Base-by-base conservation (phyloP, 2,113 vertebrate genomes). In the Gymnorhina tibicen region DNA sequence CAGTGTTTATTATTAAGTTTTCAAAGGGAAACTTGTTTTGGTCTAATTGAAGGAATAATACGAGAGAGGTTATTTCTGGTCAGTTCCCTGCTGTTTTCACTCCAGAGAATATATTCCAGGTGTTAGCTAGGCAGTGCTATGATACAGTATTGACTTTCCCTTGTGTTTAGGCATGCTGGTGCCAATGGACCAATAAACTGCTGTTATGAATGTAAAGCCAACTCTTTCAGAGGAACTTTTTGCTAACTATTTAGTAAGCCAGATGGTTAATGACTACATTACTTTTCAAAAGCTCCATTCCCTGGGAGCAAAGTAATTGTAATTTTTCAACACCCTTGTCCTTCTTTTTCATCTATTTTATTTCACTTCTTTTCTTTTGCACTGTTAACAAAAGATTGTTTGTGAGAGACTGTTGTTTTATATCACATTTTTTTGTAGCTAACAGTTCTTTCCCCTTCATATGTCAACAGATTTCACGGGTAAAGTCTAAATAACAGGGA, bases 1-100 rank as follows among this genome's bases (percentile, higher is more conserved):
- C 98, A 98, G 98, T 98, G 98, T 98, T 98, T 98, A 98, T 98
- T 98, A 98, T 98, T 98, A 98, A 98, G 97, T 98, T 98, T 98
- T 98, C 98, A 98, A 98, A 98, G 97, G 94, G 97, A 98, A 98
- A 98, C 98, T 98, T 98, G 98, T 98, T 98, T 98, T 98, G 97
- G 97, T 98, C 98, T 98, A 98, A 98, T 98, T 98, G 98, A 98
- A 98, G 97, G 97, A 98, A 98, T 98, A 98, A 98, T 98, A 98
- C 7, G 75, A 97, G 95, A 93, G 94, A 97, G 98, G 98, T 98
- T 98, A 98, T 98, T 98, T 98, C 98, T 98, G 98, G 98, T 98
- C 98, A 98, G 96, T 98, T 98, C 97, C 98, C 98, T 98, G 98
- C 98, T 98, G 98, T 98, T 98, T 98, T 98, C 97, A 97, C 98